A percentile compares a stretch with the other conserved stretches of the same genome.
Conservation (phyloP, 2,888 invertebrate genomes). For the Pardosa pseudoannulata region DNA sequence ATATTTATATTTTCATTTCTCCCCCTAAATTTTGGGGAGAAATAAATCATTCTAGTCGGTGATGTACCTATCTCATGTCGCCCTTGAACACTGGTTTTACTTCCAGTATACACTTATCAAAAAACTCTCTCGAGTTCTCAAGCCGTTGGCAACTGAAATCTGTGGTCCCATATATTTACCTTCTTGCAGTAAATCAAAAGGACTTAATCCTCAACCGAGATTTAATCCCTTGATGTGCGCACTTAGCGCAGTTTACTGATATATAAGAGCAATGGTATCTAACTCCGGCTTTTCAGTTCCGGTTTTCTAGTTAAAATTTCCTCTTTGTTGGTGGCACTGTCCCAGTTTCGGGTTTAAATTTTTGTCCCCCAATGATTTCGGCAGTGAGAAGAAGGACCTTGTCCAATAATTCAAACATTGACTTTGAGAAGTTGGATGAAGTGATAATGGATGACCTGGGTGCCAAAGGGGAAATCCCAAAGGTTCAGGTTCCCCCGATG, state of each 20-base stretch:
- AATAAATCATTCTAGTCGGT: too few relatives aligned
- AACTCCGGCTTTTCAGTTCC: constrained; percentile 13
- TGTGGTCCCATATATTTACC: constrained; percentile 26
- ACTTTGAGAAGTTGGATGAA: constrained; percentile 56
- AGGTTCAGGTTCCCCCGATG: constrained; percentile 9
- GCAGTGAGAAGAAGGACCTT: constrained; percentile 52
- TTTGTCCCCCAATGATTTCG: constrained; percentile 69
- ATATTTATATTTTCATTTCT: too few relatives aligned
- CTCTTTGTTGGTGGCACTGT: not conserved
- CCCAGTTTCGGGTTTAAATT: not conserved
- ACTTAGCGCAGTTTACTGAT: not conserved
- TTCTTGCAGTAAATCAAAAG: not conserved
- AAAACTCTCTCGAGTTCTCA: not conserved
- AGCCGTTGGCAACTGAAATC: constrained; percentile 24
- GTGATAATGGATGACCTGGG: not conserved
- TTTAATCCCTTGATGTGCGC: not conserved
- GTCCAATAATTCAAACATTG: constrained; percentile 61
- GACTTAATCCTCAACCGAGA: not conserved
- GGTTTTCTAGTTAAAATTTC: not conserved
- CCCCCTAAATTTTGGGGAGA: too few relatives aligned
- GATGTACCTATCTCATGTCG: not conserved
- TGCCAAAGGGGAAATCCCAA: not conserved
- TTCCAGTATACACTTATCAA: constrained; percentile 31
- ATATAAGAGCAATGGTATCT: constrained; percentile 13
- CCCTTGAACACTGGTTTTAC: constrained; percentile 18